phyloP scores from a whole-genome alignment of 1,140 invertebrate species.

The Hypothenemus hampei region DNA sequence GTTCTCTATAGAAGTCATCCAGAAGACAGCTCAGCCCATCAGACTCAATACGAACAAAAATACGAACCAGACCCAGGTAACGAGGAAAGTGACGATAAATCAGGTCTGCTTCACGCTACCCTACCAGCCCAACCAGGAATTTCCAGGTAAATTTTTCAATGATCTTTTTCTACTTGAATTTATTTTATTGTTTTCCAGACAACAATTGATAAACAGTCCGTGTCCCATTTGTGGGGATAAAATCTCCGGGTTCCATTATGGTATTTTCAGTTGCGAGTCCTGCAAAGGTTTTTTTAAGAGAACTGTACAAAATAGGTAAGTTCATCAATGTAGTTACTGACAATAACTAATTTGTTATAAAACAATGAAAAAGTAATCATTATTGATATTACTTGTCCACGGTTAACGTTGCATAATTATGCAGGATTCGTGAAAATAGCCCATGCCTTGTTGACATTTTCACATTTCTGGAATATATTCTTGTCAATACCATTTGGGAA shows the following conservation, averaged over 20 bases:
- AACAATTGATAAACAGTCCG: slow-evolving; percentile 60
- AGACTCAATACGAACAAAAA: slow-evolving; percentile 38
- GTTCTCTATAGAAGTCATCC: slow-evolving; percentile 48
- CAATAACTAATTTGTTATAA: background rate
- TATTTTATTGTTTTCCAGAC: slow-evolving; percentile 8
- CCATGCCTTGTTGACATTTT: too few relatives aligned
- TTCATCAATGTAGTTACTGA: background rate
- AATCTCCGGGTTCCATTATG: slow-evolving; percentile 93
- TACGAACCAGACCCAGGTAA: slow-evolving; percentile 30
- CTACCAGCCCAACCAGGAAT: slow-evolving; percentile 68
- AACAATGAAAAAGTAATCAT: too few relatives aligned
- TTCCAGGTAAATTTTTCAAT: slow-evolving; percentile 50
- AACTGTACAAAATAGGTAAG: slow-evolving; percentile 81
- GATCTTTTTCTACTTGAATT: slow-evolving; percentile 1
- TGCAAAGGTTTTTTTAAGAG: slow-evolving; percentile 98
- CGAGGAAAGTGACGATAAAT: slow-evolving; percentile 42
- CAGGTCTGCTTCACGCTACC: slow-evolving; percentile 47
- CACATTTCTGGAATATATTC: too few relatives aligned
- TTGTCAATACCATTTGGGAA: too few relatives aligned
- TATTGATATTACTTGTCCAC: too few relatives aligned
- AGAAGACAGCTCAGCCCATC: slow-evolving; percentile 35
- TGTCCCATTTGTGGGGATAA: slow-evolving; percentile 95
- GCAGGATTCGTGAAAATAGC: too few relatives aligned
- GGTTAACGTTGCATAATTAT: too few relatives aligned
- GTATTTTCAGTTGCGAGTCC: slow-evolving; percentile 95